These are phyloP conservation scores for Poecilia latipinna DNA, from an alignment of 2,113 vertebrate genomes.

Conservation along the genomic window DNA sequence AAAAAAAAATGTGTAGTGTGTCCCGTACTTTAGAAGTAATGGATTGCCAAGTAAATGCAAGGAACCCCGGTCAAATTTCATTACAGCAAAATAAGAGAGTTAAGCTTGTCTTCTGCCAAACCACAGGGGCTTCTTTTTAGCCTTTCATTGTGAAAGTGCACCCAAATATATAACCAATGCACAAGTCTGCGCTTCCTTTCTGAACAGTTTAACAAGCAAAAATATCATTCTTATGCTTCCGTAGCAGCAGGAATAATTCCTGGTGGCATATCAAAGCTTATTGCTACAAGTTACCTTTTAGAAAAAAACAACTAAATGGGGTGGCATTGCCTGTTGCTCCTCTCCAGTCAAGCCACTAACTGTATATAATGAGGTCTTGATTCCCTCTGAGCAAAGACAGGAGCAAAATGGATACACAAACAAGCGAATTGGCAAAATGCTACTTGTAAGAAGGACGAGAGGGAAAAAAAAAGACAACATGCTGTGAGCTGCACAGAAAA, in stretches of 20 bases:
- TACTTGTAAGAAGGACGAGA: background rate
- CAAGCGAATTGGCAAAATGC: constrained; percentile 7
- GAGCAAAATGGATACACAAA: constrained; percentile 15
- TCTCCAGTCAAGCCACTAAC: constrained; percentile 39
- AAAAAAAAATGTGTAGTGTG: too few species aligned
- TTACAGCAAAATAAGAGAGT: too few species aligned
- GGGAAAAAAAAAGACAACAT: background rate
- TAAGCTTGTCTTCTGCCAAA: background rate
- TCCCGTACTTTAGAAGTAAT: too few species aligned
- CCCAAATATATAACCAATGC: constrained; percentile 22
- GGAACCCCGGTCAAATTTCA: too few species aligned
- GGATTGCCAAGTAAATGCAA: too few species aligned
- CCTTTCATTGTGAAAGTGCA: constrained; percentile 32
- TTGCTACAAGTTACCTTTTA: constrained; percentile 31
- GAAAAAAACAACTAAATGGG: constrained; percentile 27
- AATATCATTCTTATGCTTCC: constrained; percentile 19
- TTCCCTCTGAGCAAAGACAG: constrained; percentile 1
- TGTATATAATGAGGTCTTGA: constrained; percentile 40
- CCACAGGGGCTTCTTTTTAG: constrained; percentile 13
- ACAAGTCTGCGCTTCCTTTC: constrained; percentile 22
- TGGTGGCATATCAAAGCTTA: constrained; percentile 33
- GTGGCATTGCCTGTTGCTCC: constrained; percentile 28
- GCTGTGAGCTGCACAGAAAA: background rate
- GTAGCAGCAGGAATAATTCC: constrained; percentile 28
- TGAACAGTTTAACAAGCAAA: constrained; percentile 34